A percentile compares a stretch with the other conserved stretches of the same genome.
Conservation (phyloP, 2,113 vertebrate species). For the Forbesichthys agassizii region DNA sequence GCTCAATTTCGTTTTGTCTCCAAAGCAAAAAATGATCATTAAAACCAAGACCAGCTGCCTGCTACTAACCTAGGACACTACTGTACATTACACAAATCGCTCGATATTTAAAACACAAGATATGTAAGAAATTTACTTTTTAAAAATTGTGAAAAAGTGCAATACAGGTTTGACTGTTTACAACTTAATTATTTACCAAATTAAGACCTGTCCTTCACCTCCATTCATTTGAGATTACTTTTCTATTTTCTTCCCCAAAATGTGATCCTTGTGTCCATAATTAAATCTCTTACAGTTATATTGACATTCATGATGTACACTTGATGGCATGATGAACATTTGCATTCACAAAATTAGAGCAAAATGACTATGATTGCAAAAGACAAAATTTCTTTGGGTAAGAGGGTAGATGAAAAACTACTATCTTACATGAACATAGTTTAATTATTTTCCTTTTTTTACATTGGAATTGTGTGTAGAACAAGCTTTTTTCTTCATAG, state of each 20-base stretch:
- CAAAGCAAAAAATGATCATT: slow-evolving; percentile 69
- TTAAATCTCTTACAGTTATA: slow-evolving; percentile 86
- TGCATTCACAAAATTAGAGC: slow-evolving; percentile 79
- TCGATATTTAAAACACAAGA: slow-evolving; percentile 88
- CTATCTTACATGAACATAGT: slow-evolving; percentile 56
- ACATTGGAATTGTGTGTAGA: slow-evolving; percentile 76
- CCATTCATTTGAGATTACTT: slow-evolving; percentile 60
- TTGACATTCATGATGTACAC: slow-evolving; percentile 85
- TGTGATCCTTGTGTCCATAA: slow-evolving; percentile 74
- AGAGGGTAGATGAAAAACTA: slow-evolving; percentile 74
- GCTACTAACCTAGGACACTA: slow-evolving; percentile 83
- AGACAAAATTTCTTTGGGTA: slow-evolving; percentile 85
- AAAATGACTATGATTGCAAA: slow-evolving; percentile 77
- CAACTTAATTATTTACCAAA: slow-evolving; percentile 78
- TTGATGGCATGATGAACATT: slow-evolving; percentile 64
- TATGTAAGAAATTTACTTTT: slow-evolving; percentile 90
- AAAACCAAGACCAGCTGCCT: slow-evolving; percentile 82
- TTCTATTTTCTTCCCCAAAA: slow-evolving; percentile 54
- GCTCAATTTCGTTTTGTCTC: slow-evolving; percentile 72
- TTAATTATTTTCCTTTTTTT: slow-evolving; percentile 52
- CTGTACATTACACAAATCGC: slow-evolving; percentile 82
- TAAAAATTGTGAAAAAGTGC: slow-evolving; percentile 93
- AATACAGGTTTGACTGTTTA: slow-evolving; percentile 88
- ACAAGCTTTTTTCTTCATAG: slow-evolving; percentile 76
- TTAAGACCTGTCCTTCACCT: slow-evolving; percentile 73